Evolutionary conservation across 2,888 invertebrate genomes (phyloP).

Genomic region (Autographa pulchrina): DNA sequence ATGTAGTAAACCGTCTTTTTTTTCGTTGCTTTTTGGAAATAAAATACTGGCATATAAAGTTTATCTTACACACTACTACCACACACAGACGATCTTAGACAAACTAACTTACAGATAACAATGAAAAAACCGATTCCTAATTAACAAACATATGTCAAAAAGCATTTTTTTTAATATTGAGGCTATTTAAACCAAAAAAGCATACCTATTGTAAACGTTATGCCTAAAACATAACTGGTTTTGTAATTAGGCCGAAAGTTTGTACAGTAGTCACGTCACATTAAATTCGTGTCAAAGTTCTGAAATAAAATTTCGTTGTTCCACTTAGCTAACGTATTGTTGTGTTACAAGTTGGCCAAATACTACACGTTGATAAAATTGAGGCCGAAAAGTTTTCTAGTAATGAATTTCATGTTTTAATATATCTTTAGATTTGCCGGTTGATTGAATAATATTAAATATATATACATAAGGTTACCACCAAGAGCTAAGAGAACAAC

Average conservation of each 20-base stretch:
- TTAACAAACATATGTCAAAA: too few species aligned
- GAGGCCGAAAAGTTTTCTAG: not conserved
- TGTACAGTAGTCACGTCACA: not conserved
- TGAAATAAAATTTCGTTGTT: not conserved
- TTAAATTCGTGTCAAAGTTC: slow-evolving; percentile 7
- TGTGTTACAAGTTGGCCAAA: not conserved
- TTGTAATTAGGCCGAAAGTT: slow-evolving; percentile 18
- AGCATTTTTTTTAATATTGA: not conserved
- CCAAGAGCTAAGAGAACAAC: too few species aligned
- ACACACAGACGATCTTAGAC: too few species aligned
- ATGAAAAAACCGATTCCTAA: too few species aligned
- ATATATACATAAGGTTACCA: too few species aligned
- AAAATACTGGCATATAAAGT: too few species aligned
- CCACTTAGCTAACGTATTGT: not conserved
- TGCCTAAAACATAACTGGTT: slow-evolving; percentile 19
- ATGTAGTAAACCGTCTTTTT: too few species aligned
- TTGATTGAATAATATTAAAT: too few species aligned
- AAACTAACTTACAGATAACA: too few species aligned
- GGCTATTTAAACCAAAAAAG: slow-evolving; percentile 1
- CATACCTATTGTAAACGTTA: not conserved
- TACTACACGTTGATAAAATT: not conserved
- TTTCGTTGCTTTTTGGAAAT: too few species aligned
- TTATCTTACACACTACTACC: too few species aligned
- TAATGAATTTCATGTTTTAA: not conserved
- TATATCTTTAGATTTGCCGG: not conserved